A percentile compares a stretch with the other conserved stretches of the same genome.
Evolutionary conservation across 2,797 vertebrate genomes (phyloP).

Genomic region (Monodelphis domestica): DNA sequence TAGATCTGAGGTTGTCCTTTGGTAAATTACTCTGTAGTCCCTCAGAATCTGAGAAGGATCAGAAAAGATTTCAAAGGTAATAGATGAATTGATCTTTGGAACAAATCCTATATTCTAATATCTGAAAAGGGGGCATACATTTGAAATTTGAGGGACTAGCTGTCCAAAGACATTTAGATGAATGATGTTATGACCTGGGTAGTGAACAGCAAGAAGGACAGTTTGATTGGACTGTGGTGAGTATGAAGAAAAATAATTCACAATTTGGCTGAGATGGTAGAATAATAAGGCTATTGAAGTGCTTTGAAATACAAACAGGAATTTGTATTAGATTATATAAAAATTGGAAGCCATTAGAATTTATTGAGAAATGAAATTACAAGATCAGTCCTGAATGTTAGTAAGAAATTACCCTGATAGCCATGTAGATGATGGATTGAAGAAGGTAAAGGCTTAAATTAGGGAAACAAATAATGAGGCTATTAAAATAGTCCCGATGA

Average conservation of each 20-base stretch:
- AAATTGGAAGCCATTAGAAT: not conserved
- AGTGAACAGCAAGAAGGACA: not conserved
- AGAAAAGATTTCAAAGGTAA: not conserved
- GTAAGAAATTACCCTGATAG: not conserved
- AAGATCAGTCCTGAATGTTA: not conserved
- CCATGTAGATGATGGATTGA: not conserved
- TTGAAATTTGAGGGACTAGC: not conserved
- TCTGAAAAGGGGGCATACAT: not conserved
- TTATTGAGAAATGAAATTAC: not conserved
- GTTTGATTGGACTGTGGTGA: not conserved
- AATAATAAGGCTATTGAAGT: not conserved
- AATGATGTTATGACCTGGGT: not conserved
- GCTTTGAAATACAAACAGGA: not conserved
- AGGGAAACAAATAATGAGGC: too few species aligned
- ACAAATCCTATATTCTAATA: not conserved
- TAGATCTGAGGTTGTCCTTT: too few species aligned
- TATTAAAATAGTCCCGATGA: too few species aligned
- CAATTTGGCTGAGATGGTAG: not conserved
- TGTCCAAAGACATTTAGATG: not conserved
- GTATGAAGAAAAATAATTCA: not conserved
- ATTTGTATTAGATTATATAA: not conserved
- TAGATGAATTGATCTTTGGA: not conserved
- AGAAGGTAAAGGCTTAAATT: not conserved
- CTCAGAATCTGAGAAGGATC: not conserved
- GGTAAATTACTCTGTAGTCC: not conserved